Evolutionary conservation across 2,113 vertebrate genomes (phyloP).

Genomic region (Dendrocopos noguchii): DNA sequence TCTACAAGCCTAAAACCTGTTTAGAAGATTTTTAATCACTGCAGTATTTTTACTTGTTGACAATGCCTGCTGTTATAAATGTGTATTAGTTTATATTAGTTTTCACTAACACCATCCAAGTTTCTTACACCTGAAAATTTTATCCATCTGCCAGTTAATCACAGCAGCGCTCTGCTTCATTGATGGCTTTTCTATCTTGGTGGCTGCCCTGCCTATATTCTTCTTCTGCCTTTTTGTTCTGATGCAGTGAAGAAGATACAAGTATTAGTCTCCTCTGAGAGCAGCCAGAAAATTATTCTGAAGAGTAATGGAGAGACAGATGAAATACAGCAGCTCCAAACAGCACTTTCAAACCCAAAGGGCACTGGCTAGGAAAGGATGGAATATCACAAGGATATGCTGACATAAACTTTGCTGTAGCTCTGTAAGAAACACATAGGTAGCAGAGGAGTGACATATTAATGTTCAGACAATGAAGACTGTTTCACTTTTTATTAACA

Average conservation of each 20-base stretch:
- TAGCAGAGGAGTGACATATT: not conserved
- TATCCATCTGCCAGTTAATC: not conserved
- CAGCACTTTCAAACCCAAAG: not conserved
- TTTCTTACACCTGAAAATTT: not conserved
- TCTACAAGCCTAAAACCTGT: not conserved
- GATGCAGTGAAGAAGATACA: not conserved
- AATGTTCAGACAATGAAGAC: not conserved
- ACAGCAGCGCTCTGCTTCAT: not conserved
- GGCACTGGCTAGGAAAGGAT: not conserved
- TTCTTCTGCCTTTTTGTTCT: not conserved
- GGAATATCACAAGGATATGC: not conserved
- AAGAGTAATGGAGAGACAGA: not conserved
- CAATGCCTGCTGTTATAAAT: not conserved
- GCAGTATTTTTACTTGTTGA: not conserved
- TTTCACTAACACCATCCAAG: not conserved
- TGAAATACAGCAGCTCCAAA: not conserved
- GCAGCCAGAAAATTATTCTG: not conserved
- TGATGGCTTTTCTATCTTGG: not conserved
- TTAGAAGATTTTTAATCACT: not conserved
- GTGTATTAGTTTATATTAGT: not conserved
- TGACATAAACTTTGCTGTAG: not conserved
- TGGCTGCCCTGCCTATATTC: not conserved
- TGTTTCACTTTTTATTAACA: not conserved
- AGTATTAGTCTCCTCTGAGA: not conserved
- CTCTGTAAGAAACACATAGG: not conserved